Conservation (phyloP, 1,140 invertebrate genomes). For the Drosophila willistoni region DNA sequence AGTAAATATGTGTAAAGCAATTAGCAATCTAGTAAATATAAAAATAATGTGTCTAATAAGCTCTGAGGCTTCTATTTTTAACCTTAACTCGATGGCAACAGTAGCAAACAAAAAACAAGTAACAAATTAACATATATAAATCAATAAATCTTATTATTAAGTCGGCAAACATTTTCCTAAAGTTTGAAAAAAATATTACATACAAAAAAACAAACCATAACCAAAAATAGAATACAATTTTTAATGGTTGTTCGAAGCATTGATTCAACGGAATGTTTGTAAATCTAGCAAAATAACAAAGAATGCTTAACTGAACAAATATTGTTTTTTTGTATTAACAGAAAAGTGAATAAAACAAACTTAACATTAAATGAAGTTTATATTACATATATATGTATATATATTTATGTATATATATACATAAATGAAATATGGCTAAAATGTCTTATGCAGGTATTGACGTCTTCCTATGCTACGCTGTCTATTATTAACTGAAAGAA, state of each 20-base stretch:
- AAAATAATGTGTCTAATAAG: slow-evolving; percentile 52
- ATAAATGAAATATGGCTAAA: slow-evolving; percentile 77
- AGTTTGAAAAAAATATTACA: slow-evolving; percentile 44
- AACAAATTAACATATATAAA: slow-evolving; percentile 11
- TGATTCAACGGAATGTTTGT: slow-evolving; percentile 25
- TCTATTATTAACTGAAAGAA: slow-evolving; percentile 83
- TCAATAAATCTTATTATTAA: slow-evolving; percentile 41
- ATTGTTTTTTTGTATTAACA: slow-evolving; percentile 62
- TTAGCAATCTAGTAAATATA: slow-evolving; percentile 53
- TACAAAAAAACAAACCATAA: slow-evolving; percentile 41
- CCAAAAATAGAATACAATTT: slow-evolving; percentile 54
- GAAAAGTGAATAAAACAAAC: slow-evolving; percentile 36
- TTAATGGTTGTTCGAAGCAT: slow-evolving; percentile 61
- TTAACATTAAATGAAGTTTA: slow-evolving; percentile 72
- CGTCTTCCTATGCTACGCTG: slow-evolving; percentile 84
- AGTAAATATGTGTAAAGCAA: slow-evolving; percentile 78
- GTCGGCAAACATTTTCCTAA: slow-evolving; percentile 70
- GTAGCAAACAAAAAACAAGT: slow-evolving; percentile 41
- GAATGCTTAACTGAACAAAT: slow-evolving; percentile 58
- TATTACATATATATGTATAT: slow-evolving; percentile 60
- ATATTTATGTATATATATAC: not conserved
- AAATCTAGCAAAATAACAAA: slow-evolving; percentile 30
- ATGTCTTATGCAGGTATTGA: slow-evolving; percentile 84
- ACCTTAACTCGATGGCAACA: slow-evolving; percentile 45
- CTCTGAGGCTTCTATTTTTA: slow-evolving; percentile 63